Conservation (phyloP, 2,888 invertebrate species). For the Brachylomia viminalis region DNA sequence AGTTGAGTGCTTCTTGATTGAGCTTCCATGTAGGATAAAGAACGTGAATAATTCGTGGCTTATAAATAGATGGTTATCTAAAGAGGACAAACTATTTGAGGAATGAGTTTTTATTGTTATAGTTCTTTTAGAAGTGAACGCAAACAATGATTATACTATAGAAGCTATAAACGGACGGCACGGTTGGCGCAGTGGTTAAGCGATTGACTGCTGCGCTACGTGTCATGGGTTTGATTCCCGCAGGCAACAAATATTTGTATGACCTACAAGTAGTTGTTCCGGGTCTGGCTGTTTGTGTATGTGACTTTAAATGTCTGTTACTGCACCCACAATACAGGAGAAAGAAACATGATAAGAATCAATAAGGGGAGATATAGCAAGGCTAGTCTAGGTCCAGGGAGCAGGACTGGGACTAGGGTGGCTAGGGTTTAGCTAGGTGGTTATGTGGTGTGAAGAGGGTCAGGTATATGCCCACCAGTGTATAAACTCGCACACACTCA, state of each 20-base stretch:
- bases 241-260: too few species aligned
- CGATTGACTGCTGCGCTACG: too few species aligned
- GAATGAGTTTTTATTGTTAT: neutral
- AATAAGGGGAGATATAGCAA: neutral
- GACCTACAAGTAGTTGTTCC: too few species aligned
- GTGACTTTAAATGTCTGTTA: too few species aligned
- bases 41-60: conserved; percentile 45
- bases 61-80: conserved; percentile 33
- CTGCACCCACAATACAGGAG: too few species aligned
- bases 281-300: too few species aligned
- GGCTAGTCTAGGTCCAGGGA: neutral
- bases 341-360: neutral
- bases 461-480: neutral
- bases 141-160: neutral
- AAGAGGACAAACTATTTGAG: conserved; percentile 3
- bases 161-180: too few species aligned
- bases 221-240: too few species aligned
- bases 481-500: too few species aligned
- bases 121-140: neutral
- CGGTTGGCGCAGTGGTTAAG: too few species aligned
- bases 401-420: neutral
- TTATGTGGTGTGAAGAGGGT: neutral
- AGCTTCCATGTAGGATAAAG: conserved; percentile 63
- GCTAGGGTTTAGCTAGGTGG: neutral
- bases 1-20: conserved; percentile 65